phyloP scores from a whole-genome alignment of 2,888 invertebrate species.

The Ochropleura plecta region DNA sequence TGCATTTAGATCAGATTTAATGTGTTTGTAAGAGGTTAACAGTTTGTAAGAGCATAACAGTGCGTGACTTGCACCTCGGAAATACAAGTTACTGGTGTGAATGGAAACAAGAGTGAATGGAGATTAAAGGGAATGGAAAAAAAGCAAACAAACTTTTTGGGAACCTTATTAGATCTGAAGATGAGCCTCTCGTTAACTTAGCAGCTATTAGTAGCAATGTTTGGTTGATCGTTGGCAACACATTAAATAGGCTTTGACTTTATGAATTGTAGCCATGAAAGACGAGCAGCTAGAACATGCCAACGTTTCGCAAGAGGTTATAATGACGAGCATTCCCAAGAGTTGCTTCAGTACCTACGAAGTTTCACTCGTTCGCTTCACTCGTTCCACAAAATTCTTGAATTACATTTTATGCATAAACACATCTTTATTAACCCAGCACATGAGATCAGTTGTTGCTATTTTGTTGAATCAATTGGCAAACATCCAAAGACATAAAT shows the following conservation, averaged over 20 bases:
- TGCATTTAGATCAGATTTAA: neutral
- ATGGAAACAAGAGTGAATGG: neutral
- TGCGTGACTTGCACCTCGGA: neutral
- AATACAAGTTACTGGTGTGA: neutral
- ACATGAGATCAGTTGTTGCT: slow-evolving; percentile 48
- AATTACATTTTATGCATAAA: slow-evolving; percentile 43
- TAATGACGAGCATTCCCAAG: neutral
- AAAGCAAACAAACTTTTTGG: neutral
- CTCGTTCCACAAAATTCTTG: slow-evolving; percentile 13
- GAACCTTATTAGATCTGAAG: neutral
- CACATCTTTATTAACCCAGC: slow-evolving; percentile 40
- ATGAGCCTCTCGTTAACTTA: neutral
- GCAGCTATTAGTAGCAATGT: neutral
- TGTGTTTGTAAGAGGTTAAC: neutral
- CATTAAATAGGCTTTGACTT: neutral
- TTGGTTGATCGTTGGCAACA: neutral
- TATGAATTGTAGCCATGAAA: neutral
- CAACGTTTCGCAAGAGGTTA: neutral
- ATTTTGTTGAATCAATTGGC: slow-evolving; percentile 66
- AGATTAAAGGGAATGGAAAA: too few species aligned
- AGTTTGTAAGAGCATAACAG: neutral
- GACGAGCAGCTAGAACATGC: neutral
- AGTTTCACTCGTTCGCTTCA: slow-evolving; percentile 1
- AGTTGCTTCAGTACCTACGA: neutral
- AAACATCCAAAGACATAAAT: slow-evolving; percentile 66